Conservation (phyloP, 2,113 vertebrate genomes). For the Tachuris rubrigastra region DNA sequence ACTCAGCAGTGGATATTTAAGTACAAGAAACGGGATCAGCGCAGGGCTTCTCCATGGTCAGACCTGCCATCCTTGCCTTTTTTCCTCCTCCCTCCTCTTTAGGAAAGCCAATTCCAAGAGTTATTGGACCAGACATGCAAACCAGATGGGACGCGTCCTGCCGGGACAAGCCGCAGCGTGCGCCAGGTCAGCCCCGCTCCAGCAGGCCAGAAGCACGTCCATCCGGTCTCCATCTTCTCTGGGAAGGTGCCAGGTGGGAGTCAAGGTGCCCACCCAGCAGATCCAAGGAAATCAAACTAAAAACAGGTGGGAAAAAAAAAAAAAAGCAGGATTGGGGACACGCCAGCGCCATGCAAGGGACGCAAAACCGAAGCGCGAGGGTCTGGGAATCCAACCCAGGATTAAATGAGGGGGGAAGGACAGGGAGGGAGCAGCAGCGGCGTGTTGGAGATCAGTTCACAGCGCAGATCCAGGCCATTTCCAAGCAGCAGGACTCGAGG, state of each 20-base stretch:
- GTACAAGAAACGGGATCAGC: background rate
- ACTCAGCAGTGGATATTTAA: accelerated
- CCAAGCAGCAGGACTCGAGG: slow-evolving; percentile 37
- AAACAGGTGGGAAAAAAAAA: background rate
- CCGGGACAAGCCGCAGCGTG: background rate
- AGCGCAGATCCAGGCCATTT: slow-evolving; percentile 11
- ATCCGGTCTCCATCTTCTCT: background rate
- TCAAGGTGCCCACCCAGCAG: background rate
- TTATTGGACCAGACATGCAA: background rate
- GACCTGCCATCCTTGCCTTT: background rate
- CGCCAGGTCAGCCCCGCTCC: background rate
- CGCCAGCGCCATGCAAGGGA: slow-evolving; percentile 66
- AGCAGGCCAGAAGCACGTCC: background rate
- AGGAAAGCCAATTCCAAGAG: background rate
- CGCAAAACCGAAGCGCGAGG: background rate
- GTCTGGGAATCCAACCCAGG: background rate
- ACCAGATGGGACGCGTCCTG: background rate
- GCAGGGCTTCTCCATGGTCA: background rate
- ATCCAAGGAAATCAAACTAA: background rate
- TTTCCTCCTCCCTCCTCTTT: background rate
- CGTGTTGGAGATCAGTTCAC: background rate
- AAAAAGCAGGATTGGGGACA: background rate
- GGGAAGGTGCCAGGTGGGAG: background rate
- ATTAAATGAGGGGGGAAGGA: background rate
- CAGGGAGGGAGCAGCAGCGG: background rate